Percentiles rank a stretch among this genome's conserved stretches.
phyloP scores from a whole-genome alignment of 2,113 vertebrate genomes.

The Glareola pratincola region DNA sequence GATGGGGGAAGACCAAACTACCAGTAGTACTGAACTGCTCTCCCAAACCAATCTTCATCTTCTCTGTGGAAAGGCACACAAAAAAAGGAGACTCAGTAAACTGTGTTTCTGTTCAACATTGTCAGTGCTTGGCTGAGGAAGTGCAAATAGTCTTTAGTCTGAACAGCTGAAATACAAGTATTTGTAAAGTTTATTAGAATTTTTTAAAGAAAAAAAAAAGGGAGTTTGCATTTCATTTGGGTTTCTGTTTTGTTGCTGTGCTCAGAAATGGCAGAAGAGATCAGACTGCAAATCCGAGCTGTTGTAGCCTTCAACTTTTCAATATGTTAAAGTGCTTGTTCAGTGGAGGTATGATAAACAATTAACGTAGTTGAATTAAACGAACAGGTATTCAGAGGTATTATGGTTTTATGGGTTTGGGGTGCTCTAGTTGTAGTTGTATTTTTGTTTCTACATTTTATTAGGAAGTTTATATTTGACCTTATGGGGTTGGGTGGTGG shows the following conservation, averaged over 20 bases:
- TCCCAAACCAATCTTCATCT: neutral
- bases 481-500: conserved; percentile 40
- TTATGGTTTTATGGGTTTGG: neutral
- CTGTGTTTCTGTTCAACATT: neutral
- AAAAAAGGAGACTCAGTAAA: neutral
- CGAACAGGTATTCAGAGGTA: conserved; percentile 13
- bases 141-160: neutral
- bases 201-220: neutral
- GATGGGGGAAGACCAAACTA: neutral
- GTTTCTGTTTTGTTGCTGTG: neutral
- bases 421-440: conserved; percentile 28
- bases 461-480: conserved; percentile 15
- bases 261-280: neutral
- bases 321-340: neutral
- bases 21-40: neutral
- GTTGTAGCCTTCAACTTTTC: neutral
- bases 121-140: neutral
- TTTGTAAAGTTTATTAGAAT: neutral
- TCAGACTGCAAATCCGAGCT: neutral
- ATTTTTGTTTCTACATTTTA: conserved; percentile 42
- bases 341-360: neutral
- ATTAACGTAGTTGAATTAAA: conserved; percentile 9
- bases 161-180: neutral
- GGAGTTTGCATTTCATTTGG: neutral
- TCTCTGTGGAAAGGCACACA: neutral